A percentile compares a stretch with the other conserved stretches of the same genome.
phyloP scores from a whole-genome alignment of 2,888 invertebrate species.

The Mesopsocus fuscifrons region DNA sequence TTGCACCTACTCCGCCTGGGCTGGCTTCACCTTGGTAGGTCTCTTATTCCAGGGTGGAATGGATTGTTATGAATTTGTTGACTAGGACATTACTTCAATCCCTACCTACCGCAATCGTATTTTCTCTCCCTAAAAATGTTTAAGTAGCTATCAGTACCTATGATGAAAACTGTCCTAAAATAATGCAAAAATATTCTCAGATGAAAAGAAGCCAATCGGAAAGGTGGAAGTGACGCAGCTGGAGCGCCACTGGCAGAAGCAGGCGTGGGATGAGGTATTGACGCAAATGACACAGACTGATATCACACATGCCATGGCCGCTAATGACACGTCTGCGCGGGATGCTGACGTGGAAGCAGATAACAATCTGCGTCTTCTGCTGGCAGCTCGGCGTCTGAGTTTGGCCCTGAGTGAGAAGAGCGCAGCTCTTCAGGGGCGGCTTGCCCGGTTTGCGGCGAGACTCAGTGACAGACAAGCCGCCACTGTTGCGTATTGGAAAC shows the following conservation, averaged over 20 bases:
- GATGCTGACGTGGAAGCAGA: not conserved
- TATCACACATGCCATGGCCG: not conserved
- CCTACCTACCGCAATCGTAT: no score
- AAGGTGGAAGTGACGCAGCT: not conserved
- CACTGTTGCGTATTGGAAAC: constrained; percentile 3
- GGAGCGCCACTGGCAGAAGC: not conserved
- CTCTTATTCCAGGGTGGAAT: no score
- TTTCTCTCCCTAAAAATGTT: no score
- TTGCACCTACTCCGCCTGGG: not conserved
- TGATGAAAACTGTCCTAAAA: no score
- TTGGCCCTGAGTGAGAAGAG: not conserved
- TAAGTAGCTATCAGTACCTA: no score
- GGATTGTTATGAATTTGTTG: no score
- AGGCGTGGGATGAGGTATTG: constrained; percentile 1
- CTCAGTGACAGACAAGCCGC: not conserved
- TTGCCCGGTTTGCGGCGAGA: not conserved
- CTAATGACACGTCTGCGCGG: constrained; percentile 1
- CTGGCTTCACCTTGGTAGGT: not conserved
- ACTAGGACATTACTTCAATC: no score
- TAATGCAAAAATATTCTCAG: no score
- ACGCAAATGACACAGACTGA: not conserved
- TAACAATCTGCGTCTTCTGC: not conserved
- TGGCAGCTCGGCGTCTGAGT: not conserved
- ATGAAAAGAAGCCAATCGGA: no score
- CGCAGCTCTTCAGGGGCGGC: not conserved